Percentiles rank a stretch among this genome's conserved stretches.
Conservation (phyloP, 1,140 invertebrate species). For the Nebria ingens region DNA sequence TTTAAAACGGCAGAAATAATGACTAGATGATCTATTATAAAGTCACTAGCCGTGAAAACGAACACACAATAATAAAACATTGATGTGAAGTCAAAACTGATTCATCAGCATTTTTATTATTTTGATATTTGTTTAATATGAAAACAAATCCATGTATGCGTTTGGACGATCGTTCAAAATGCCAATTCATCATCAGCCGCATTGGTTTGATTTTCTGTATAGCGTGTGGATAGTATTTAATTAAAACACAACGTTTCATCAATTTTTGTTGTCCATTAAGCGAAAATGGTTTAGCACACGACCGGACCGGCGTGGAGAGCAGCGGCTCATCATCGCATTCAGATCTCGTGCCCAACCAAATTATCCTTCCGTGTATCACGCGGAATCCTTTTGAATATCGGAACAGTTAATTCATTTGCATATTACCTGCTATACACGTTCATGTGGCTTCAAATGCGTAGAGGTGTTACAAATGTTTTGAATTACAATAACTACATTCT, state of each 20-base stretch:
- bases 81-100: neutral
- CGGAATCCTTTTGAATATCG: neutral
- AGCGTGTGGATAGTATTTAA: neutral
- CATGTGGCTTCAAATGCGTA: neutral
- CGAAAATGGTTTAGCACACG: neutral
- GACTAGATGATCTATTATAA: neutral
- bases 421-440: neutral
- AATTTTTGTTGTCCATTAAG: neutral
- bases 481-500: neutral
- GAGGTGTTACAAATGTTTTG: no score
- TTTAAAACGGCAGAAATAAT: neutral
- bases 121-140: constrained; percentile 1
- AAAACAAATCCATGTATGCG: neutral
- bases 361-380: neutral
- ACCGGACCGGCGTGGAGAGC: no score
- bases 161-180: neutral
- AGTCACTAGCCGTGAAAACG: neutral
- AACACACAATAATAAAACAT: neutral
- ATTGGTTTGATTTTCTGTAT: neutral
- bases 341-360: neutral
- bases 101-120: constrained; percentile 6
- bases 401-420: neutral
- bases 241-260: neutral
- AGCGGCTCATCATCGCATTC: neutral
- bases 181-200: neutral